Evolutionary conservation across 2,113 vertebrate species (phyloP).

Genomic region (Ceyx margarethae): DNA sequence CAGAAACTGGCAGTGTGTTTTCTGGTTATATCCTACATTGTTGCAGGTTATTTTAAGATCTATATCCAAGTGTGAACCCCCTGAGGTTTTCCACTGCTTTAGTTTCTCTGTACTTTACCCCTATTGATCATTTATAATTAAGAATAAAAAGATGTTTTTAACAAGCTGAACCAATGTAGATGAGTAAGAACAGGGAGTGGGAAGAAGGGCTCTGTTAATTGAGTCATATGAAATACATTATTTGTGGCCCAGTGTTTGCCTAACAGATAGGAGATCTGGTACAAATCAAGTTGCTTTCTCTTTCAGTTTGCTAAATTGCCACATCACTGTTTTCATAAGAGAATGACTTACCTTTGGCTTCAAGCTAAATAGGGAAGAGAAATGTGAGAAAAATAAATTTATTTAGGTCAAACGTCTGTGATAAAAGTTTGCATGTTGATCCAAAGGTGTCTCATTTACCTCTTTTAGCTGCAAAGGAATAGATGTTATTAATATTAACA

Average conservation of each 20-base stretch:
- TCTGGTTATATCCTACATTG: not conserved
- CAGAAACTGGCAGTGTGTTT: not conserved
- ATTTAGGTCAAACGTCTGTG: not conserved
- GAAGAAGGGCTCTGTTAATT: not conserved
- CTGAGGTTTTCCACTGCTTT: not conserved
- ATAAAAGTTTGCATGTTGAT: not conserved
- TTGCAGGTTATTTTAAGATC: not conserved
- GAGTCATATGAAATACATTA: not conserved
- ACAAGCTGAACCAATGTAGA: not conserved
- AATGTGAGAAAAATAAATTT: not conserved
- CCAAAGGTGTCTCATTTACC: not conserved
- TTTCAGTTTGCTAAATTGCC: not conserved
- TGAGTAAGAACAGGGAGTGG: not conserved
- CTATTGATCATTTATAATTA: not conserved
- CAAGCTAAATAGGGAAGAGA: not conserved
- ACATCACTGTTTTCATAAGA: not conserved
- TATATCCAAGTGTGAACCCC: not conserved
- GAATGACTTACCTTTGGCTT: not conserved
- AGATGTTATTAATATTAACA: constrained; percentile 2
- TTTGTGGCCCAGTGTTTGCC: not conserved
- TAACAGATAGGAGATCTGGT: not conserved
- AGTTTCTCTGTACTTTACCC: not conserved
- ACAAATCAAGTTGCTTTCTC: not conserved
- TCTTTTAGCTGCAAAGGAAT: not conserved
- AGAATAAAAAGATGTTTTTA: not conserved